phyloP scores from a whole-genome alignment of 2,113 vertebrate species.

The Silurus meridionalis region DNA sequence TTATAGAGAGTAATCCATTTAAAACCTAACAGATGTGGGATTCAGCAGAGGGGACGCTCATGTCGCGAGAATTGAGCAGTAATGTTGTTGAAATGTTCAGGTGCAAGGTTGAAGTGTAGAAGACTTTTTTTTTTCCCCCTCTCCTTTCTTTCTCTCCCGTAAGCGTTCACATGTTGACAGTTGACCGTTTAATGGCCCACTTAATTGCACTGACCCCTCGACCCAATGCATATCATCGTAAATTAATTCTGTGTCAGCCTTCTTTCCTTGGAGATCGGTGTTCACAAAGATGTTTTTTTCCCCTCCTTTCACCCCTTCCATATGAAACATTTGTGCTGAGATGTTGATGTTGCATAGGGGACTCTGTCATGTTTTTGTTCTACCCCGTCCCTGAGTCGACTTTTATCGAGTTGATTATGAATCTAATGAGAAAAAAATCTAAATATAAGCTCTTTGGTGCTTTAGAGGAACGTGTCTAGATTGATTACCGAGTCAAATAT shows the following conservation, averaged over 20 bases:
- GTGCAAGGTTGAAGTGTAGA: constrained; percentile 72
- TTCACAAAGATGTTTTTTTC: constrained; percentile 15
- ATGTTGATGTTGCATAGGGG: constrained; percentile 37
- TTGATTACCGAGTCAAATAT: constrained; percentile 52
- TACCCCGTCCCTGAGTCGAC: not conserved
- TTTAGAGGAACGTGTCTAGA: constrained; percentile 46
- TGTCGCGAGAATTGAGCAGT: constrained; percentile 66
- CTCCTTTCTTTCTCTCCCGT: constrained; percentile 13
- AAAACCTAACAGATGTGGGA: constrained; percentile 80
- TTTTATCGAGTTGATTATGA: constrained; percentile 1
- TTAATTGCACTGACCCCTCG: constrained; percentile 71
- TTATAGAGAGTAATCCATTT: constrained; percentile 79
- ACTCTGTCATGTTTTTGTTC: not conserved
- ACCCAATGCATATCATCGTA: constrained; percentile 63
- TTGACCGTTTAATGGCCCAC: constrained; percentile 76
- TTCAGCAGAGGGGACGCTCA: constrained; percentile 62
- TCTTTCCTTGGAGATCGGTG: constrained; percentile 45
- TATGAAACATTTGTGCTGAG: constrained; percentile 31
- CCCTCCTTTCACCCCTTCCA: not conserved
- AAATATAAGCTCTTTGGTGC: constrained; percentile 14
- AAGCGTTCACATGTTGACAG: constrained; percentile 77
- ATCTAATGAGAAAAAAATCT: constrained; percentile 12
- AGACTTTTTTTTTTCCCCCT: constrained; percentile 56
- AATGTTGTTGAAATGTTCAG: constrained; percentile 74
- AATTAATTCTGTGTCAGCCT: constrained; percentile 64